These are phyloP conservation scores for Gopherus evgoodei DNA, from an alignment of 2,113 vertebrate genomes.

Conservation along the genomic window DNA sequence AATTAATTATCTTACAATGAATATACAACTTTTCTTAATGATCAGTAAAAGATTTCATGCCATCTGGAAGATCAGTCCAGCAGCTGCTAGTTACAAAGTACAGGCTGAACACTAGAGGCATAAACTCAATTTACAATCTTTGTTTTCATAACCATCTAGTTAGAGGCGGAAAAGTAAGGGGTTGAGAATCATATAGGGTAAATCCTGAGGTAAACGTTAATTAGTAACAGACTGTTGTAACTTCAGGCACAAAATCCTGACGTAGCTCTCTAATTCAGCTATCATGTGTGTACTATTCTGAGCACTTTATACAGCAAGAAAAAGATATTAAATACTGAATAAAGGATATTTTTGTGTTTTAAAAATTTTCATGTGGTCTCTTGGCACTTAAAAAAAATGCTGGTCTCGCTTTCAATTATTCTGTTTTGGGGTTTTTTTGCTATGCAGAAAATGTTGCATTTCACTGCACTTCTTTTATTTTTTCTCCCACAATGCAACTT, in stretches of 20 bases:
- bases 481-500: neutral
- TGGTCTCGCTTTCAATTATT: neutral
- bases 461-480: neutral
- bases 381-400: neutral
- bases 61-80: slow-evolving; percentile 23
- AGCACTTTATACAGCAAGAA: slow-evolving; percentile 35
- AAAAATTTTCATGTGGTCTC: slow-evolving; percentile 12
- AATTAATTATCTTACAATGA: slow-evolving; percentile 20
- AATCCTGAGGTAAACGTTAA: slow-evolving; percentile 46
- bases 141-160: slow-evolving; percentile 27
- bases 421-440: slow-evolving; percentile 8
- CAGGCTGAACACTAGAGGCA: neutral
- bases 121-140: neutral
- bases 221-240: slow-evolving; percentile 32
- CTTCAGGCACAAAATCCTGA: neutral
- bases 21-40: slow-evolving; percentile 54
- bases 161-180: slow-evolving; percentile 33
- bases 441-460: neutral
- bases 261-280: slow-evolving; percentile 35
- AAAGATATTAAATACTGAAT: slow-evolving; percentile 21
- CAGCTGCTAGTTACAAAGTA: slow-evolving; percentile 42
- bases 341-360: slow-evolving; percentile 45
- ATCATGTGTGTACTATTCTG: slow-evolving; percentile 14
- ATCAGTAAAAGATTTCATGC: slow-evolving; percentile 23
- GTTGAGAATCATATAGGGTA: slow-evolving; percentile 5